Base-by-base conservation (phyloP, 2,888 invertebrate genomes). In the Megastigmus dorsalis region DNA sequence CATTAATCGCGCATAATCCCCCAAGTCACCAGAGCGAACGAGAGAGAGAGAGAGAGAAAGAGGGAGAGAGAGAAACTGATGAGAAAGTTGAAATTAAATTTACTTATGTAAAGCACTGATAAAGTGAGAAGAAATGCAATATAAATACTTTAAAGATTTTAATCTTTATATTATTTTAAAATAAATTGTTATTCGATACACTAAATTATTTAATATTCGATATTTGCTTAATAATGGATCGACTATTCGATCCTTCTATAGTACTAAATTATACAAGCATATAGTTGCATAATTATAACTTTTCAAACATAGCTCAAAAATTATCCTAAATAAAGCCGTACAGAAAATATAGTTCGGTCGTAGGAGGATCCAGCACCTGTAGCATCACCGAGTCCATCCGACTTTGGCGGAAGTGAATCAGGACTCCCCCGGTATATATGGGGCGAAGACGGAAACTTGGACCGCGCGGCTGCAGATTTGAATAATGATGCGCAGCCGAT, bases 401-500 rank as follows among this genome's bases (percentile, higher is more conserved):
- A 65, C 26, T 57, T 50, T n/a, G 30, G 18, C 72, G 69, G 65
- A 69, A 69, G 69, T 59, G 69, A 69, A 74, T 63, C 72, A 41
- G 38, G 48, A 5, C 10, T 5, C 10, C 3, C 9, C 43, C 4
- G 52, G 10, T 23, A 4, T 9, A 6, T 30, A n/a, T 23, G 20
- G 18, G 0, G 1, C 1, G 26, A 54, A 28, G 20, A 36, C 57
- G 45, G 54, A 68, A 70, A 54, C 72, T 68, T 60, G 59, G 43
- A 67, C 55, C 45, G 20, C 41, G 33, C 41, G 41, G 18, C 36
- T 7, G 63, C 38, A 50, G 70, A 80, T 80, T 81, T 80, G 77
- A 81, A 80, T 80, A 80, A 80, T 76, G 77, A 74, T 77, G 75
- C 36, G n/a, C 41, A 7, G 62, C 23, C 15, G 30, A 3, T 50